Evolutionary conservation across 2,797 vertebrate species (phyloP).

Genomic region (Bovichtus variegatus): DNA sequence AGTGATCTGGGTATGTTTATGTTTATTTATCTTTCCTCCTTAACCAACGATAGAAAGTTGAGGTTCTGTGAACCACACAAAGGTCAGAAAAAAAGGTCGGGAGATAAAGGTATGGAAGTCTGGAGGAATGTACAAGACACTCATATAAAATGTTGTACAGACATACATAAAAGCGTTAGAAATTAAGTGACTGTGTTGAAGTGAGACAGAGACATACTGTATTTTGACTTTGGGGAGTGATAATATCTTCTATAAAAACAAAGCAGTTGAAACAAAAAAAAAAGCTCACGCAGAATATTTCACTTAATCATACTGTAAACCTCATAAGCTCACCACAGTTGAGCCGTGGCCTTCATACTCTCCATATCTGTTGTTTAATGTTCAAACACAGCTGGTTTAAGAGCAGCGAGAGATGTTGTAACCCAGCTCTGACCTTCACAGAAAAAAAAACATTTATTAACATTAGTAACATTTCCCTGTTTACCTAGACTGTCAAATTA

Average conservation of each 20-base stretch:
- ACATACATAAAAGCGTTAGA: neutral
- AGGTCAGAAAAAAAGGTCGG: neutral
- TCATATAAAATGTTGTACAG: neutral
- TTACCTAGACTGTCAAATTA: neutral
- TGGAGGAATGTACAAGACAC: neutral
- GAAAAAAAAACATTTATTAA: neutral
- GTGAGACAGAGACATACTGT: neutral
- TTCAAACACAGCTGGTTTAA: conserved; percentile 24
- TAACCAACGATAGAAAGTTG: neutral
- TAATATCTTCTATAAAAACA: neutral
- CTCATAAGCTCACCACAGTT: neutral
- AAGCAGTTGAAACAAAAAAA: neutral
- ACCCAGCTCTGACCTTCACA: neutral
- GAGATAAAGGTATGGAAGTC: neutral
- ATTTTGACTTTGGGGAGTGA: neutral
- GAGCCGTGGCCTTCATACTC: neutral
- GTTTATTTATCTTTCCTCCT: neutral
- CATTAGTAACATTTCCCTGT: neutral
- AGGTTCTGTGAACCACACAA: neutral
- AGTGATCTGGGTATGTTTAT: neutral
- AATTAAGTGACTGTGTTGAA: neutral
- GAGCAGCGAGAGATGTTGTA: neutral
- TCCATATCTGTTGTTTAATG: neutral
- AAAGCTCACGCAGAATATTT: neutral
- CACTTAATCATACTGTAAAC: neutral